Percentiles rank a stretch among this genome's conserved stretches.
These are phyloP conservation scores for Tachina lurida DNA, from an alignment of 2,888 invertebrate genomes.

Conservation along the genomic window DNA sequence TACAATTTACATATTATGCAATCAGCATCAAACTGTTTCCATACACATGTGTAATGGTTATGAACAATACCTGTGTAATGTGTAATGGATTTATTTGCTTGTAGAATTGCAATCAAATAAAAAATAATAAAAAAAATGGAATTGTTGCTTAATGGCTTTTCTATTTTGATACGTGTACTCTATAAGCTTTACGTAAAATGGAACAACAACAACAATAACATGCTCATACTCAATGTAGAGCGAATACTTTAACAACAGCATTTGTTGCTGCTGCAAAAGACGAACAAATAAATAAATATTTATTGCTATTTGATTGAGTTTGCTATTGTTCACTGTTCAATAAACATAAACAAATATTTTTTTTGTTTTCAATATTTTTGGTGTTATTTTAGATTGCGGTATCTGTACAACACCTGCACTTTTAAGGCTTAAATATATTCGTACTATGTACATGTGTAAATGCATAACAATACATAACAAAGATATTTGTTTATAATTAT, in stretches of 20 bases:
- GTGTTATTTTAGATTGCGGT: conserved; percentile 53
- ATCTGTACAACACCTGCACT: conserved; percentile 69
- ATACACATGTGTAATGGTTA: conserved; percentile 34
- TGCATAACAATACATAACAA: conserved; percentile 4
- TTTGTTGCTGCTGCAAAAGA: conserved; percentile 14
- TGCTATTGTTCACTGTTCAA: conserved; percentile 56
- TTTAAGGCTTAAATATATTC: conserved; percentile 65
- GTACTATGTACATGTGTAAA: neutral
- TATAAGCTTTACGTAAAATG: conserved; percentile 29
- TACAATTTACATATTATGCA: conserved; percentile 49
- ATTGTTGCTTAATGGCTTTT: conserved; percentile 62
- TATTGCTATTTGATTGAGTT: conserved; percentile 66
- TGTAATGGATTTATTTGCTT: conserved; percentile 47
- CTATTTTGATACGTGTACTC: conserved; percentile 33
- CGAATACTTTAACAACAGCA: conserved; percentile 43
- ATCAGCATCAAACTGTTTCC: conserved; percentile 32
- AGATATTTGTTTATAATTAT: conserved; percentile 18
- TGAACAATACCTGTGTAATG: conserved; percentile 7
- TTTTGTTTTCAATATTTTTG: conserved; percentile 10
- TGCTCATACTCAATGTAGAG: conserved; percentile 52
- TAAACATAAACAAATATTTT: conserved; percentile 15
- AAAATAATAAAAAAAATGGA: conserved; percentile 18
- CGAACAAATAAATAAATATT: conserved; percentile 44
- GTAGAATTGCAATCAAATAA: conserved; percentile 35
- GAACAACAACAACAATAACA: neutral